Evolutionary conservation across 2,888 invertebrate genomes (phyloP).

Genomic region (Andrena minutula): DNA sequence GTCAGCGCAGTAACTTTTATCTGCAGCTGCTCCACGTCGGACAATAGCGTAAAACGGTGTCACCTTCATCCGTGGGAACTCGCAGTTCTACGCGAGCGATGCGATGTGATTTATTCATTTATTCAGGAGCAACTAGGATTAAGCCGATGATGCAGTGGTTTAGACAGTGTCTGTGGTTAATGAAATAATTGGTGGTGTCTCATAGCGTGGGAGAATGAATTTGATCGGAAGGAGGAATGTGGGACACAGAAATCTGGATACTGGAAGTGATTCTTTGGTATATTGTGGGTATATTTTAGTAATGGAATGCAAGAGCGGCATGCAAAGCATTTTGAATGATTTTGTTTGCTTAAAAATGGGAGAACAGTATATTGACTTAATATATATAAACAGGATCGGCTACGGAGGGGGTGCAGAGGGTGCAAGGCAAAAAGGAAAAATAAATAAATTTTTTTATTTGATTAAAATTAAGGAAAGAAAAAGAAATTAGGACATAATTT

Average conservation of each 20-base stretch:
- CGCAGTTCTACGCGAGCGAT: neutral
- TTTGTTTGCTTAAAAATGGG: too few species aligned
- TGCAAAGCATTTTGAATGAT: neutral
- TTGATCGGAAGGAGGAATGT: neutral
- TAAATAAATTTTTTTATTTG: too few species aligned
- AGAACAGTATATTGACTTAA: too few species aligned
- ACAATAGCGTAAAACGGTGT: slow-evolving; percentile 38
- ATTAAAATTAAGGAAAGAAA: too few species aligned
- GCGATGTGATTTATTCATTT: neutral
- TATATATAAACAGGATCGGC: too few species aligned
- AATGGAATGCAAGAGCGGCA: too few species aligned
- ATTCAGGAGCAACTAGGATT: neutral
- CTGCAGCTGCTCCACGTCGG: slow-evolving; percentile 14
- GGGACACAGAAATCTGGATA: neutral
- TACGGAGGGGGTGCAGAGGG: too few species aligned
- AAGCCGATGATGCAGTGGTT: neutral
- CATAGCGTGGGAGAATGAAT: neutral
- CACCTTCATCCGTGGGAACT: slow-evolving; percentile 15
- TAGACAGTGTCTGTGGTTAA: neutral
- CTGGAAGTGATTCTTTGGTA: neutral
- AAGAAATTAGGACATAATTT: too few species aligned
- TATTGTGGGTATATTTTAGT: too few species aligned
- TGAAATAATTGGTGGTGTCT: neutral
- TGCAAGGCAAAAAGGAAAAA: too few species aligned
- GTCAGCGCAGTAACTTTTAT: slow-evolving; percentile 35